Evolutionary conservation across 2,113 vertebrate species (phyloP), one percentile per base, ranked within the genome.

Genomic region (Epinephelus cyanopodus): DNA sequence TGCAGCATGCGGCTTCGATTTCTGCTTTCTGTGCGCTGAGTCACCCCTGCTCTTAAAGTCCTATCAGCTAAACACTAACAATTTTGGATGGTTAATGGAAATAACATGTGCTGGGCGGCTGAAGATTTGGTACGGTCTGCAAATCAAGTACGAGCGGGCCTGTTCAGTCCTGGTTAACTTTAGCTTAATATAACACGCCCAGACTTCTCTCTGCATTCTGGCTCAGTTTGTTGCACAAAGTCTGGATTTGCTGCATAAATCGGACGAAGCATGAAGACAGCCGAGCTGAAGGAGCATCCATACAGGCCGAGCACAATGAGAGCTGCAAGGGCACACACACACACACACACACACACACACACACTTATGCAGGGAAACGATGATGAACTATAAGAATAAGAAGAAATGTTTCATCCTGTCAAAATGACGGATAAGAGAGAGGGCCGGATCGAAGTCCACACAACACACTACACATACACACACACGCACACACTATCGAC

Each of bases 351-450:
- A 66, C 42, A 45, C 0, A 25, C 65, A 18, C 14, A 17, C 48
- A 17, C 2, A 66, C 42, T 37, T 0, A 3, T 13, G 29, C 65
- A 66, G 72, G 33, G 52, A 71, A 75, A 61, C 14, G 4, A 68
- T 21, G 39, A 77, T 25, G 42, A 56, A 47, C 21, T 33, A 12
- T 60, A 15, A 54, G 66, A 70, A 73, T 1, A 53, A 72, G 48
- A 64, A 52, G 19, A 91, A 63, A 61, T 79, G 47, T 73, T 74
- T 80, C 37, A 79, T 71, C 42, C 65, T 71, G 62, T 73, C 66
- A 11, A n/a, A 68, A 0, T 58, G 68, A 76, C 53, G 47, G 15
- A 82, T 63, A 50, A 82, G 57, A 2, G 11, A 52, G 21, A 29
- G 58, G 33, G 33, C 19, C 12, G 33, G 53, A 80, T 74, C 29